A percentile compares a stretch with the other conserved stretches of the same genome.
phyloP scores from a whole-genome alignment of 1,140 invertebrate genomes.

The Saccostrea echinata region DNA sequence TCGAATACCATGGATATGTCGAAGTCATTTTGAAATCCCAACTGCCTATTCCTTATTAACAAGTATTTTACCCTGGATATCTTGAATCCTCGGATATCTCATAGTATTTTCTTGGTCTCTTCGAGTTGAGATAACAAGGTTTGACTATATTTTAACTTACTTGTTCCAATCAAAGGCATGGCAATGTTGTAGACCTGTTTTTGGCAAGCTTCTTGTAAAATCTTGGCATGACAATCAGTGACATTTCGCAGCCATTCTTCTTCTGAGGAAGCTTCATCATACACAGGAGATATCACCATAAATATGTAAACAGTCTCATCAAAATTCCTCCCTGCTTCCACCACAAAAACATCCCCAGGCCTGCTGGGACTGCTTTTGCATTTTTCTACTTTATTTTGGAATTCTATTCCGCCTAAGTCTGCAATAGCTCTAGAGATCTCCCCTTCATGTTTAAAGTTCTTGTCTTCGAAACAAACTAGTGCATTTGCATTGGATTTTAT shows the following conservation, averaged over 20 bases:
- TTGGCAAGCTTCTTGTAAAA: slow-evolving; percentile 36
- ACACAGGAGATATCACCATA: neutral
- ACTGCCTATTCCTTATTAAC: too few species aligned
- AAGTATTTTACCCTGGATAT: too few species aligned
- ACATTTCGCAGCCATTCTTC: slow-evolving; percentile 12
- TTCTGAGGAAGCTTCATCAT: neutral
- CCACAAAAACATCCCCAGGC: slow-evolving; percentile 43
- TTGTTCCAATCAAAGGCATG: slow-evolving; percentile 50
- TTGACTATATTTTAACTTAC: slow-evolving; percentile 14
- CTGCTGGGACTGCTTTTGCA: neutral
- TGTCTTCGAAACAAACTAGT: slow-evolving; percentile 46
- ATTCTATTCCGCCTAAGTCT: neutral
- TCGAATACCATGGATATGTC: too few species aligned
- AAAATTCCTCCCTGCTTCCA: slow-evolving; percentile 30
- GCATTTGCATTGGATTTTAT: slow-evolving; percentile 5
- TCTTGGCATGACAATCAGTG: slow-evolving; percentile 10
- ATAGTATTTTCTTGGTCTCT: too few species aligned
- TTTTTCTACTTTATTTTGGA: neutral
- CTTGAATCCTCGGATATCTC: too few species aligned
- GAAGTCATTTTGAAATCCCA: too few species aligned
- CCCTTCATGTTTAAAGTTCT: neutral
- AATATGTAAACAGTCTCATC: slow-evolving; percentile 17
- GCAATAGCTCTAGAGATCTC: neutral
- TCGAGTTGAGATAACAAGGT: too few species aligned
- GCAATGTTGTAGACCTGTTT: slow-evolving; percentile 27